These are phyloP conservation scores for Acrossocheilus wenchowensis DNA, from an alignment of 2,797 vertebrate genomes.

Conservation along the genomic window DNA sequence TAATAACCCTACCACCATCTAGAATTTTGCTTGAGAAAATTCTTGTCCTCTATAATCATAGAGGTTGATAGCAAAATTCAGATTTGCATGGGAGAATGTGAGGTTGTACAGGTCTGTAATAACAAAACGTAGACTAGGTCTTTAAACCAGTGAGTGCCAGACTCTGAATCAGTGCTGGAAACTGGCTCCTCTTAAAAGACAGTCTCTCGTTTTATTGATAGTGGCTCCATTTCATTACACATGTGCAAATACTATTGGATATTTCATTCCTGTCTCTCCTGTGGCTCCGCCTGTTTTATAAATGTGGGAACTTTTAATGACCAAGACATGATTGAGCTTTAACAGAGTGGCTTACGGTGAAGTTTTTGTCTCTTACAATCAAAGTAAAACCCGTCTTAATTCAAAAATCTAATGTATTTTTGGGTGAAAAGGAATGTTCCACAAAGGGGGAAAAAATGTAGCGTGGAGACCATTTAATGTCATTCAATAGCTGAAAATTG, in stretches of 20 bases:
- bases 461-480: not conserved
- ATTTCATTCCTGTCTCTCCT: not conserved
- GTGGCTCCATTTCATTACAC: slow-evolving; percentile 29
- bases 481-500: not conserved
- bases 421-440: not conserved
- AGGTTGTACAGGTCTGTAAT: slow-evolving; percentile 27
- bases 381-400: not conserved
- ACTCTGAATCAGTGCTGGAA: not conserved
- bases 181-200: slow-evolving; percentile 29
- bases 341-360: not conserved
- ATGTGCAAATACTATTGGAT: slow-evolving; percentile 37
- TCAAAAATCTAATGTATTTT: not conserved
- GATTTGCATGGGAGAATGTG: not conserved
- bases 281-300: not conserved
- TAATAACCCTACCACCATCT: not conserved
- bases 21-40: not conserved
- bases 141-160: not conserved
- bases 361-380: not conserved
- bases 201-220: slow-evolving; percentile 27
- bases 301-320: slow-evolving; percentile 13
- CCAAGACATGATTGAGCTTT: not conserved
- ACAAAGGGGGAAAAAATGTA: not conserved
- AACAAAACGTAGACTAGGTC: not conserved
- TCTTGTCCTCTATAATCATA: not conserved
- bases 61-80: not conserved